Base-by-base conservation (phyloP, 2,888 invertebrate genomes). In the Tipula confusa region DNA sequence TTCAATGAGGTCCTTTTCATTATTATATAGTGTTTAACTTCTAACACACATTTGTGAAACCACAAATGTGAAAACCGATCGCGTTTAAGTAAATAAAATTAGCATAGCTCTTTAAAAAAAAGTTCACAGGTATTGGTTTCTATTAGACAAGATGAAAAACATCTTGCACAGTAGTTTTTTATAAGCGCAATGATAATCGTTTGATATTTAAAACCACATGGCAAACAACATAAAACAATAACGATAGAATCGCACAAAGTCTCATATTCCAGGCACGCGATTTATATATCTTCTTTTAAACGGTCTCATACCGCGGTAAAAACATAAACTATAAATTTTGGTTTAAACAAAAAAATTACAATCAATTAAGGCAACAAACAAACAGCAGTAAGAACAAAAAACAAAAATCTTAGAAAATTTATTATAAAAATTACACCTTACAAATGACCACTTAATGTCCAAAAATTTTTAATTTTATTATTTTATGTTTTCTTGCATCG, bases 361-460 rank as follows among this genome's bases (percentile, higher is more conserved):
- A 64, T 64, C 64, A 64, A 64, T 64, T 64, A 64, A 64, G 64
- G 64, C 24, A 64, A 24, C 64, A 64, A n/a, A n/a, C 64, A 64
- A 64, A 64, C 43, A n/a, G n/a, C n/a, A n/a, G n/a, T n/a, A n/a
- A n/a, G n/a, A 2, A 6, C n/a, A 48, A 18, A 18, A 48, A 24
- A n/a, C n/a, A 64, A 64, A 64, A 64, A 24, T 64, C 11, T 64
- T 64, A 64, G 64, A 64, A 64, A 64, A 64, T 64, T 64, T 64
- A 64, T 64, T 64, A 64, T 24, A 64, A 64, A 43, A 64, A 64
- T 64, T 64, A 64, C 64, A 64, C 64, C 64, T 64, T 64, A 64
- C 64, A 64, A 64, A 64, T 64, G 64, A 64, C 64, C 64, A 64
- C 64, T 64, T 64, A 64, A 64, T 64, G 64, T 64, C 64, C 64